Conservation (phyloP, 1,140 invertebrate genomes). For the Neotoxoptera formosana region DNA sequence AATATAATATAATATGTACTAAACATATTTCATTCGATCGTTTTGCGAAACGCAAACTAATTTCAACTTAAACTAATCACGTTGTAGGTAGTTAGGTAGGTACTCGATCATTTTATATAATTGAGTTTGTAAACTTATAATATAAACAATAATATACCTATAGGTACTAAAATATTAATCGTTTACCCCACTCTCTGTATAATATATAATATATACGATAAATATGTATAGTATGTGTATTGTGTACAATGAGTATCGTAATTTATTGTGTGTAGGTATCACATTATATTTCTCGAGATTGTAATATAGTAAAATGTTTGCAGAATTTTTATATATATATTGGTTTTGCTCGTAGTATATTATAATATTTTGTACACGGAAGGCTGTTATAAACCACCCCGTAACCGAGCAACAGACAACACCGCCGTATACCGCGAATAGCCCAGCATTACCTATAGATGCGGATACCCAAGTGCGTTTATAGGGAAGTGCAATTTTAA, state of each 20-base stretch:
- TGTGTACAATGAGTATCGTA: background rate
- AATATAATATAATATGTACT: background rate
- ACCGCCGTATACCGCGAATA: background rate
- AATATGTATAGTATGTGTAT: background rate
- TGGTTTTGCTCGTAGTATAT: background rate
- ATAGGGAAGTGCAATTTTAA: constrained; percentile 3
- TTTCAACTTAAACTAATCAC: background rate
- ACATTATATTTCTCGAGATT: background rate
- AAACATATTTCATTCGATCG: background rate
- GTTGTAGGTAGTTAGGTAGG: background rate
- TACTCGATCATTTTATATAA: background rate
- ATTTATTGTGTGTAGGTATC: background rate
- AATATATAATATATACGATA: background rate
- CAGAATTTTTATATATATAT: background rate
- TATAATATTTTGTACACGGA: background rate
- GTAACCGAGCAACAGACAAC: background rate
- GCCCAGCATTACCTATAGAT: background rate
- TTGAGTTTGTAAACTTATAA: constrained; percentile 11
- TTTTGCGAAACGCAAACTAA: background rate
- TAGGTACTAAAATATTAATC: background rate
- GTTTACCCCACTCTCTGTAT: background rate
- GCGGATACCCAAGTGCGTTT: background rate
- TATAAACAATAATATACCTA: background rate
- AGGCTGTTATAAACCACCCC: background rate
- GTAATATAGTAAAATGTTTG: background rate